These are phyloP conservation scores for Ptilorrhoa leucosticta DNA, from an alignment of 2,113 vertebrate species.

Conservation along the genomic window DNA sequence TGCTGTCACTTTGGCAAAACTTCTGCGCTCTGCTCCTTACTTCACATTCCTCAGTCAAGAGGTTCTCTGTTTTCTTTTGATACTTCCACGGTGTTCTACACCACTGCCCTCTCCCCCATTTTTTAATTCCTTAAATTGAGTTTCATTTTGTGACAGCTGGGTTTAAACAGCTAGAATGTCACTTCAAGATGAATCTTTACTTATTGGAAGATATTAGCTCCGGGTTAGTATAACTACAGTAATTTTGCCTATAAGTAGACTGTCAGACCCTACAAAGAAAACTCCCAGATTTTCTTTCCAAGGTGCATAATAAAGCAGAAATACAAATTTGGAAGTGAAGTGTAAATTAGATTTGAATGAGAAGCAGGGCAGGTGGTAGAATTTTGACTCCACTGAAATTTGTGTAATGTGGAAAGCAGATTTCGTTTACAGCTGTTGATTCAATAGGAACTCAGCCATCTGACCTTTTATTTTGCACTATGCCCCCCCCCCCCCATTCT, in stretches of 20 bases:
- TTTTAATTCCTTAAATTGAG: neutral
- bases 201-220: neutral
- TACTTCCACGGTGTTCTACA: neutral
- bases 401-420: neutral
- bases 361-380: neutral
- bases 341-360: neutral
- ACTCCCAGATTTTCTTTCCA: neutral
- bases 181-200: neutral
- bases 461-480: neutral
- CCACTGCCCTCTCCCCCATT: accelerated
- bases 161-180: neutral
- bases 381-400: neutral
- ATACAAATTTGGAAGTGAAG: neutral
- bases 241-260: neutral
- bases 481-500: neutral
- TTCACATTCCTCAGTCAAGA: neutral
- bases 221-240: neutral
- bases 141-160: neutral
- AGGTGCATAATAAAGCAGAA: neutral
- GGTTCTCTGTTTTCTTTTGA: neutral
- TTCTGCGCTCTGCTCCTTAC: neutral
- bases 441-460: neutral
- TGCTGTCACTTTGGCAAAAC: neutral
- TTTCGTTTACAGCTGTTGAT: neutral
- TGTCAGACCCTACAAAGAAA: neutral